Percentiles rank a stretch among this genome's conserved stretches.
Evolutionary conservation across 2,797 vertebrate genomes (phyloP).

Genomic region (Takifugu ocellatus): DNA sequence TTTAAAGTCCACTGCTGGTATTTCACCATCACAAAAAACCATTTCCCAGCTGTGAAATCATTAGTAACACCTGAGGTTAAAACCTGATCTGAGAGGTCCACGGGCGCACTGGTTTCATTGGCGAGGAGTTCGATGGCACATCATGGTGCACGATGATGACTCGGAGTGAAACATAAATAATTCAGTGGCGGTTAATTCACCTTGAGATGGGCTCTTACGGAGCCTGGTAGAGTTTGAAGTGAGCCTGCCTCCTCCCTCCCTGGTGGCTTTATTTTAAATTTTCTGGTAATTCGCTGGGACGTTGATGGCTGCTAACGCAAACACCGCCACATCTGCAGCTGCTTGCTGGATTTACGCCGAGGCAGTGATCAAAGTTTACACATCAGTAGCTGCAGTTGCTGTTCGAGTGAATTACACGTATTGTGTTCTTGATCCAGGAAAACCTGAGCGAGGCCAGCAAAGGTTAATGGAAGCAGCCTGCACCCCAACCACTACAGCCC

Average conservation of each 20-base stretch:
- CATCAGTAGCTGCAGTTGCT: constrained; percentile 6
- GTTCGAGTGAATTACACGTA: constrained; percentile 13
- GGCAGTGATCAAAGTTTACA: constrained; percentile 37
- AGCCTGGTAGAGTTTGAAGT: constrained; percentile 23
- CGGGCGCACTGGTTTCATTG: constrained; percentile 31
- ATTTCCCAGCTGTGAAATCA: constrained; percentile 30
- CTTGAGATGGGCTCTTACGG: constrained; percentile 49
- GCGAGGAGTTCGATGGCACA: constrained; percentile 39
- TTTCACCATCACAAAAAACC: constrained; percentile 33
- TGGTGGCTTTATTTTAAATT: constrained; percentile 27
- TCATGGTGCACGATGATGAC: constrained; percentile 34
- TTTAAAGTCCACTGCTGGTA: constrained; percentile 27
- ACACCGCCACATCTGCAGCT: constrained; percentile 10
- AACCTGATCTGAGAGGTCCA: constrained; percentile 33
- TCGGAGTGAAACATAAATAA: constrained; percentile 60
- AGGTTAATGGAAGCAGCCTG: constrained; percentile 39
- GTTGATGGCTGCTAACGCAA: not conserved
- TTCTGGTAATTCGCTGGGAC: constrained; percentile 2
- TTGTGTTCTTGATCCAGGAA: constrained; percentile 3
- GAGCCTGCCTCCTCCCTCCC: constrained; percentile 5
- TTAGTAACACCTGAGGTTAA: constrained; percentile 35
- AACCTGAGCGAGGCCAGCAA: constrained; percentile 21
- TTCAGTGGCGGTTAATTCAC: constrained; percentile 68
- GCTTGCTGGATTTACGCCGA: constrained; percentile 18
- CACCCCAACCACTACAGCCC: constrained; percentile 18